These are phyloP conservation scores for Andrena hattorfiana DNA, from an alignment of 2,888 invertebrate species.

Conservation along the genomic window DNA sequence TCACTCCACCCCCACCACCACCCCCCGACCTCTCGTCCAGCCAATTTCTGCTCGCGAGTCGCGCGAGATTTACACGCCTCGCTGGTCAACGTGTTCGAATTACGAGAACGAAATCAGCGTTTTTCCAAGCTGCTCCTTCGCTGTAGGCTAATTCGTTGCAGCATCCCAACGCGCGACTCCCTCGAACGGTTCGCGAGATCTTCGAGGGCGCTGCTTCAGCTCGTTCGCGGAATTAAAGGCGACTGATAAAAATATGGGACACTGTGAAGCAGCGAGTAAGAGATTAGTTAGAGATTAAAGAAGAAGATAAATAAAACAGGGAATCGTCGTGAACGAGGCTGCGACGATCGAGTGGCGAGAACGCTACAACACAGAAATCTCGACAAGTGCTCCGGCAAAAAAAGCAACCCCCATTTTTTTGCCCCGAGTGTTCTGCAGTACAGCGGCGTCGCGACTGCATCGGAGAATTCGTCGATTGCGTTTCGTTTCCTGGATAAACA, in stretches of 20 bases:
- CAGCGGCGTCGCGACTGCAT: neutral
- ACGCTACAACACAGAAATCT: too few species aligned
- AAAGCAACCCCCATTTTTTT: neutral
- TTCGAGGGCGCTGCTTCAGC: constrained; percentile 1
- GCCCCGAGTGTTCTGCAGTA: neutral
- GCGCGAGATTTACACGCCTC: constrained; percentile 19
- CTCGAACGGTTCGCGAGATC: neutral
- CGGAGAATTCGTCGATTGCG: constrained; percentile 16
- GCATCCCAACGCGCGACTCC: neutral
- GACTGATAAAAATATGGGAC: neutral
- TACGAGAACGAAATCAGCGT: neutral
- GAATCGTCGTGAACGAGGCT: neutral
- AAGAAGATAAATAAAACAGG: neutral
- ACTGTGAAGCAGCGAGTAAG: neutral
- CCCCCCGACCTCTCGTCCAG: constrained; percentile 16
- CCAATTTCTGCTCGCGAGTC: constrained; percentile 63
- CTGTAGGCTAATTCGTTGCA: neutral
- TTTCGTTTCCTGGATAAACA: constrained; percentile 14
- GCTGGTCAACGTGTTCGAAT: neutral
- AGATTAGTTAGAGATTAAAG: neutral
- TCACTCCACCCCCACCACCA: constrained; percentile 37
- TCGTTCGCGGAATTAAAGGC: neutral
- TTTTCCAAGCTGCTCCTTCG: neutral
- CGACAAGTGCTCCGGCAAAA: neutral
- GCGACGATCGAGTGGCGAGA: neutral